These are phyloP conservation scores for Paraescarpia echinospica DNA, from an alignment of 1,140 invertebrate genomes.

Conservation along the genomic window DNA sequence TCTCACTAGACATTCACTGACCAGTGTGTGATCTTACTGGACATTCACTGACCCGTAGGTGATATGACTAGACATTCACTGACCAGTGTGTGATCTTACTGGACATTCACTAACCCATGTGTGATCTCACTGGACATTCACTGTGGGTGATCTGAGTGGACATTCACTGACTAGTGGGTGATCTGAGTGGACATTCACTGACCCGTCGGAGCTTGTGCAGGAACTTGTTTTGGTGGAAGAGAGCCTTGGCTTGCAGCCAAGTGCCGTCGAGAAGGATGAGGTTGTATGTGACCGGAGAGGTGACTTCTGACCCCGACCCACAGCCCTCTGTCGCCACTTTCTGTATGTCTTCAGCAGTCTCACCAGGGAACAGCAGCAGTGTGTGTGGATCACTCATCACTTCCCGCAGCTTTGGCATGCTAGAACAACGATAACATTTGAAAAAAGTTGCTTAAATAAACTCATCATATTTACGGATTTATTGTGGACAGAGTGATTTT, in stretches of 20 bases:
- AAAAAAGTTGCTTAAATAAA: background rate
- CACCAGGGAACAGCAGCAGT: constrained; percentile 80
- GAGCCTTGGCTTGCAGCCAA: constrained; percentile 84
- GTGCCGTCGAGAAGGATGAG: constrained; percentile 88
- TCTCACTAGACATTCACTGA: constrained; percentile 31
- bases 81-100: constrained; percentile 47
- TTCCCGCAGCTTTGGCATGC: constrained; percentile 69
- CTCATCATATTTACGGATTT: background rate
- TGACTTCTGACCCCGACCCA: background rate
- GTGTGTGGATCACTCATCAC: constrained; percentile 73
- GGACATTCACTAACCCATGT: constrained; percentile 46
- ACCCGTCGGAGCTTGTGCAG: constrained; percentile 57
- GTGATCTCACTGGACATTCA: too few species aligned
- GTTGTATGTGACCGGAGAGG: constrained; percentile 58
- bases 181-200: constrained; percentile 10
- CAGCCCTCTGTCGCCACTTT: constrained; percentile 45
- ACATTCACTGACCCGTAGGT: constrained; percentile 48
- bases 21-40: constrained; percentile 40
- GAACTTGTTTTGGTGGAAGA: constrained; percentile 57
- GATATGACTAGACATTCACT: background rate
- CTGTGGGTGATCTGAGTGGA: background rate
- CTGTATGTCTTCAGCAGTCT: constrained; percentile 69
- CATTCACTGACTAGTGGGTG: constrained; percentile 7
- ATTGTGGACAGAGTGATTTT: too few species aligned
- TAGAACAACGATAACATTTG: constrained; percentile 44